Evolutionary conservation across 2,797 vertebrate genomes (phyloP).

Genomic region (Cyprinodon diabolis): DNA sequence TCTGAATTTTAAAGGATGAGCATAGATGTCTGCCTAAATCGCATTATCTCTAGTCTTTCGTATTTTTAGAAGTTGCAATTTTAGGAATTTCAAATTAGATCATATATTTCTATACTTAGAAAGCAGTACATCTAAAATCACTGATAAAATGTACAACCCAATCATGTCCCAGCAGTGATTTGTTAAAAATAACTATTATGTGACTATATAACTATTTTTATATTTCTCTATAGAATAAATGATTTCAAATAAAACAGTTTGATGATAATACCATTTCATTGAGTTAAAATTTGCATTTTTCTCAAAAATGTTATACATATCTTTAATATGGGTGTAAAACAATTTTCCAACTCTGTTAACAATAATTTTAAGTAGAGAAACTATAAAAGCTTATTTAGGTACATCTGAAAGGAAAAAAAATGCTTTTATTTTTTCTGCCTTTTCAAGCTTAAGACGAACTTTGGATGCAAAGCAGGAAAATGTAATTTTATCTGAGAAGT

Average conservation of each 20-base stretch:
- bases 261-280: neutral
- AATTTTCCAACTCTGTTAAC: conserved; percentile 21
- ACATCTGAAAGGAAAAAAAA: conserved; percentile 27
- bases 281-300: neutral
- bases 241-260: neutral
- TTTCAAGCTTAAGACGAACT: neutral
- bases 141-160: neutral
- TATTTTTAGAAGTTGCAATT: no score
- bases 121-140: neutral
- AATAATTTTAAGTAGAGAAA: conserved; percentile 7
- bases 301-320: neutral
- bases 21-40: no score
- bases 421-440: conserved; percentile 21
- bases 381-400: conserved; percentile 26
- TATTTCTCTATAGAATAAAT: neutral
- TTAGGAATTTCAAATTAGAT: neutral
- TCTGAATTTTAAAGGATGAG: no score
- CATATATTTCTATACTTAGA: neutral
- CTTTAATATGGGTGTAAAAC: neutral
- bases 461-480: conserved; percentile 15
- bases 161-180: neutral
- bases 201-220: no score
- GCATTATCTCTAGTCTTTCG: no score
- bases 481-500: conserved; percentile 23
- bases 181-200: neutral